A percentile compares a stretch with the other conserved stretches of the same genome.
Evolutionary conservation across 2,888 invertebrate species (phyloP).

Genomic region (Drosophila bunnanda): DNA sequence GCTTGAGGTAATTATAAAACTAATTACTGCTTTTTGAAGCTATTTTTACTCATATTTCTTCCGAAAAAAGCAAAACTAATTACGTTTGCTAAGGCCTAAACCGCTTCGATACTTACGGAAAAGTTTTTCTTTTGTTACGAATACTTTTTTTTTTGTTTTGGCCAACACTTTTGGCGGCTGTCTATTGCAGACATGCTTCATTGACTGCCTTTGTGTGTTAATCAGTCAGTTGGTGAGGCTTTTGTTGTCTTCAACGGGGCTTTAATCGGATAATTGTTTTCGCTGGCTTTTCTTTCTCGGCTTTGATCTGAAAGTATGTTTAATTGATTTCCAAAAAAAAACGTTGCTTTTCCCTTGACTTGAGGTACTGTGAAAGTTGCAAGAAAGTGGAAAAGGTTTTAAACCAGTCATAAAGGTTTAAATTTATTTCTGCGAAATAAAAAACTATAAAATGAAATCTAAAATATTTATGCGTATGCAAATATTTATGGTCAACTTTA

Average conservation of each 20-base stretch:
- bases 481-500: constrained; percentile 8
- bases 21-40: neutral
- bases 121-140: constrained; percentile 14
- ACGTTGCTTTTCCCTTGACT: constrained; percentile 14
- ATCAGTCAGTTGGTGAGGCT: constrained; percentile 59
- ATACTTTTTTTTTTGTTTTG: constrained; percentile 12
- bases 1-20: neutral
- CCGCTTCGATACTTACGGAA: constrained; percentile 8
- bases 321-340: constrained; percentile 55
- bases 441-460: neutral
- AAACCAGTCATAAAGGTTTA: too few species aligned
- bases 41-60: neutral
- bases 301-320: constrained; percentile 59
- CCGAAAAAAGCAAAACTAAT: constrained; percentile 20
- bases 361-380: constrained; percentile 17
- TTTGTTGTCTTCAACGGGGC: constrained; percentile 38
- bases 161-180: constrained; percentile 30
- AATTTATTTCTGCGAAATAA: too few species aligned
- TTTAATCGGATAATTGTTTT: constrained; percentile 42
- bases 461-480: neutral
- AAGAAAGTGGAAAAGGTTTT: neutral
- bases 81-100: constrained; percentile 19
- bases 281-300: constrained; percentile 14
- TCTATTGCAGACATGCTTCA: constrained; percentile 51
- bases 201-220: constrained; percentile 63